Evolutionary conservation across 1,140 invertebrate species (phyloP).

Genomic region (Papilio glaucus): DNA sequence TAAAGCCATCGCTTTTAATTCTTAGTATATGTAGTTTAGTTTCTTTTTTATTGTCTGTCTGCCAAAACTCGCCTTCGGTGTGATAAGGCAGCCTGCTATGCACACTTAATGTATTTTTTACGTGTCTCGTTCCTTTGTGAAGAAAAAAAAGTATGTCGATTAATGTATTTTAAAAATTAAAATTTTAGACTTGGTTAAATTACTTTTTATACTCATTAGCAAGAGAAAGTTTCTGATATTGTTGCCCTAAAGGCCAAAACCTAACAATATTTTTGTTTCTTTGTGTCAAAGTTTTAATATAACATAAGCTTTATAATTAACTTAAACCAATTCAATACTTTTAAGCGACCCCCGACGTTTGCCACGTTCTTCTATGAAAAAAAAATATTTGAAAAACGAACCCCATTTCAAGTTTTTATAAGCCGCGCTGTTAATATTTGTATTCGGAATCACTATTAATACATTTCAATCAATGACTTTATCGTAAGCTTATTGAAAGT

Average conservation of each 20-base stretch:
- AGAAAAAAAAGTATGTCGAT: not conserved
- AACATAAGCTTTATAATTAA: no score
- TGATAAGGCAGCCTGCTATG: not conserved
- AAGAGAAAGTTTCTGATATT: no score
- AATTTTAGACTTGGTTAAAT: not conserved
- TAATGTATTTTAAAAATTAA: not conserved
- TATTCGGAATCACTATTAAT: no score
- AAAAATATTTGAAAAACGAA: not conserved
- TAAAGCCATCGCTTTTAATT: not conserved
- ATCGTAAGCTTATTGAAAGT: not conserved
- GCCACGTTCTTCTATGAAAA: no score
- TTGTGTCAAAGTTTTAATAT: no score
- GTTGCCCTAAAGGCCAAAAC: no score
- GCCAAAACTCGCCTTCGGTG: not conserved
- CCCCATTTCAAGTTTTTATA: no score
- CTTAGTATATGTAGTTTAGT: not conserved
- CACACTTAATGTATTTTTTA: constrained; percentile 4
- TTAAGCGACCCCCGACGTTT: no score
- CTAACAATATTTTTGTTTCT: no score
- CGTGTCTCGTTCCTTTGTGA: not conserved
- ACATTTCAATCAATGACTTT: not conserved
- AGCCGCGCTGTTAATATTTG: no score
- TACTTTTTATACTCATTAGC: no score
- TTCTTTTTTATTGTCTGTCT: not conserved
- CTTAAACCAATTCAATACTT: no score